Conservation (phyloP, 2,888 invertebrate genomes). For the Nebria salina region DNA sequence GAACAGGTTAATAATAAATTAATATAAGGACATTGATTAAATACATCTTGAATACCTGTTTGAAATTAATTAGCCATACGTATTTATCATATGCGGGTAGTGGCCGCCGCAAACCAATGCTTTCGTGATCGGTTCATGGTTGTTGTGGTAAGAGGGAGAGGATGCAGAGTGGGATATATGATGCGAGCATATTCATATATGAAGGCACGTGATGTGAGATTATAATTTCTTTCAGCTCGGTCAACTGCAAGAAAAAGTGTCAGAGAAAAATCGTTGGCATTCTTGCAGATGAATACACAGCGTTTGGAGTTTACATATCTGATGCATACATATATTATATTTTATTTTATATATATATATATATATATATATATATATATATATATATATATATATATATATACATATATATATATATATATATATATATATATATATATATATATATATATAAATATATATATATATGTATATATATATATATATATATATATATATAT, state of each 20-base stretch:
- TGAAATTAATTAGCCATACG: conserved; percentile 47
- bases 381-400: too few relatives aligned
- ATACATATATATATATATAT: too few relatives aligned
- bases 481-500: too few relatives aligned
- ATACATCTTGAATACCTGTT: conserved; percentile 48
- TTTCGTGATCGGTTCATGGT: conserved; percentile 3
- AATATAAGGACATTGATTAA: conserved; percentile 47
- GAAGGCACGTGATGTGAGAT: conserved; percentile 44
- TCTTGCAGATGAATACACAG: conserved; percentile 25
- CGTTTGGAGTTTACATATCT: neutral
- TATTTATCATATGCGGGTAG: conserved; percentile 47
- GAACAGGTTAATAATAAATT: conserved; percentile 44
- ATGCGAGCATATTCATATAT: conserved; percentile 29
- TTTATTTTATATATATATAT: too few relatives aligned
- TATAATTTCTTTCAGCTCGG: conserved; percentile 43
- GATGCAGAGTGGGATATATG: neutral
- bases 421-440: too few relatives aligned
- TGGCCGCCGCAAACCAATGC: conserved; percentile 22
- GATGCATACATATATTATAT: neutral
- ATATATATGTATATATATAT: too few relatives aligned
- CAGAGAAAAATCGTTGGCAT: conserved; percentile 41
- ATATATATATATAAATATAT: too few relatives aligned
- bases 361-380: too few relatives aligned
- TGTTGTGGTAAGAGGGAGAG: neutral
- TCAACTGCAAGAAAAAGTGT: conserved; percentile 44